phyloP scores from a whole-genome alignment of 2,888 invertebrate genomes.

The Dioctria linearis region DNA sequence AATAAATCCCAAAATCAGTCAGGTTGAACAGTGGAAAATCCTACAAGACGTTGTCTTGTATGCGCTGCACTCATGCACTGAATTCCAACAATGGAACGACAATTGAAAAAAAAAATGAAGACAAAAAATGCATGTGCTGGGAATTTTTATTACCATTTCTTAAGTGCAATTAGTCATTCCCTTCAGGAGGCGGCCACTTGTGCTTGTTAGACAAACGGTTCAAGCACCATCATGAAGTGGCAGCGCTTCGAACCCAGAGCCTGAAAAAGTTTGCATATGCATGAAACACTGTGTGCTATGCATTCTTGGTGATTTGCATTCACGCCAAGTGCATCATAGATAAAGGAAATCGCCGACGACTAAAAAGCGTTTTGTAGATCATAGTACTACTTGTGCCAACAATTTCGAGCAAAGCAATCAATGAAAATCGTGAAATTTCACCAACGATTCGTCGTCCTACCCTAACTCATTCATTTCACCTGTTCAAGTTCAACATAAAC shows the following conservation, averaged over 20 bases:
- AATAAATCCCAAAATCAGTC: conserved; percentile 37
- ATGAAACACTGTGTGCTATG: not conserved
- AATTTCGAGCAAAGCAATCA: conserved; percentile 7
- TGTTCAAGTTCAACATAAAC: conserved; percentile 22
- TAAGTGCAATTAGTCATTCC: conserved; percentile 49
- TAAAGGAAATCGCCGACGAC: conserved; percentile 41
- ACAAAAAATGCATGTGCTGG: conserved; percentile 19
- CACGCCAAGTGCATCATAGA: conserved; percentile 18
- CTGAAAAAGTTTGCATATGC: not conserved
- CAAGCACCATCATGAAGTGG: not conserved
- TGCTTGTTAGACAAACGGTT: conserved; percentile 15
- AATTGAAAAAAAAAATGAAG: conserved; percentile 11
- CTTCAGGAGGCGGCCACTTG: conserved; percentile 28
- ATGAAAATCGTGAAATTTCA: conserved; percentile 33
- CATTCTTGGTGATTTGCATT: conserved; percentile 23
- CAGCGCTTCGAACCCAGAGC: not conserved
- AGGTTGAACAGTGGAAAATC: conserved; percentile 36
- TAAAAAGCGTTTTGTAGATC: conserved; percentile 22
- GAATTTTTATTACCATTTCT: conserved; percentile 12
- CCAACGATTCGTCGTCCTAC: not conserved
- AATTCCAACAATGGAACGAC: conserved; percentile 16
- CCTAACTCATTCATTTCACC: conserved; percentile 33
- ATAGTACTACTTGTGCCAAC: conserved; percentile 20
- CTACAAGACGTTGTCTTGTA: conserved; percentile 3
- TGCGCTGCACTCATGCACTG: conserved; percentile 32